Conservation (phyloP, 2,113 vertebrate species). For the Colius striatus region DNA sequence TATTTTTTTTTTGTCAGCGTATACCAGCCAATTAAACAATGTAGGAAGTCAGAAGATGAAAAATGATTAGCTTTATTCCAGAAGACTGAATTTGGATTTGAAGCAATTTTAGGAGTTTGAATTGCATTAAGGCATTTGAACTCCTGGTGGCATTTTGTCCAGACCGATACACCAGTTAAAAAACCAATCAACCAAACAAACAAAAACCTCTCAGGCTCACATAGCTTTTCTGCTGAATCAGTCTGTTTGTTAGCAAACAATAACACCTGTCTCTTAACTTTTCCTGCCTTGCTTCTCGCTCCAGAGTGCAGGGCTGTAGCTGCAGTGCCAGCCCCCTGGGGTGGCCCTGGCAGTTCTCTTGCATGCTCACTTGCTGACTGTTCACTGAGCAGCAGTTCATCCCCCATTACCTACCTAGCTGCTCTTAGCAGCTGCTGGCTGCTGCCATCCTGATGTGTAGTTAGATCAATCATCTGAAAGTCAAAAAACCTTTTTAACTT, state of each 20-base stretch:
- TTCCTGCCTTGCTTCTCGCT: no score
- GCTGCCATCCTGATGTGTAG: background rate
- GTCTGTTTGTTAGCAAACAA: background rate
- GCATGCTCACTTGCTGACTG: fast-evolving
- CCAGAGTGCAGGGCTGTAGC: fast-evolving
- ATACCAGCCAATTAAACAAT: background rate
- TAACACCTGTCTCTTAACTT: background rate
- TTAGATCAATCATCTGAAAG: background rate
- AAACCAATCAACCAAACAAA: background rate
- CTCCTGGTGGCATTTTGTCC: background rate
- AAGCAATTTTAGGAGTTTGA: background rate
- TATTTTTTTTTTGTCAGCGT: background rate
- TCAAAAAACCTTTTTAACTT: background rate
- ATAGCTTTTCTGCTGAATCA: background rate
- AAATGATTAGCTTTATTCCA: background rate
- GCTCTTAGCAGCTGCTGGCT: background rate
- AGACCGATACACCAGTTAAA: background rate
- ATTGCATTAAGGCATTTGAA: background rate
- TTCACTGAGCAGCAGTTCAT: background rate
- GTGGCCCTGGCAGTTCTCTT: no score
- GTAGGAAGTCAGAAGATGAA: background rate
- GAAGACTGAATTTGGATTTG: background rate
- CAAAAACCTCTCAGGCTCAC: background rate
- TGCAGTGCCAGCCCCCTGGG: no score
- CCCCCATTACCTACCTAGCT: background rate